phyloP scores from a whole-genome alignment of 1,140 invertebrate species.

The Cecropterus lyciades region DNA sequence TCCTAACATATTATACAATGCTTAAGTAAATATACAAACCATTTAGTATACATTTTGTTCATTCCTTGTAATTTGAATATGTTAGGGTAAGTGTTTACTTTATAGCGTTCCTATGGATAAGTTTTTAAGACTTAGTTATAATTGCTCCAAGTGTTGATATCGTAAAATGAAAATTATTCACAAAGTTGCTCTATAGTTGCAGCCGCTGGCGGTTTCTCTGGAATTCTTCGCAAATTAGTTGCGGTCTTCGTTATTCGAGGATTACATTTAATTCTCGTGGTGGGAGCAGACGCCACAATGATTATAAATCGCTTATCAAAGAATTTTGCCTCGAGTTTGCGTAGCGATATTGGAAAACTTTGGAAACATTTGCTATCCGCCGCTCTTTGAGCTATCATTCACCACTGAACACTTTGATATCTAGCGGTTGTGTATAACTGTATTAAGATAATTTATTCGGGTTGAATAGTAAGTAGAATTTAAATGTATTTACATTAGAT shows the following conservation, averaged over 20 bases:
- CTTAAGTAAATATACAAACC: too few relatives aligned
- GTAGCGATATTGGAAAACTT: slow-evolving; percentile 71
- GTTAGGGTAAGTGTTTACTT: too few relatives aligned
- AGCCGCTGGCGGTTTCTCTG: slow-evolving; percentile 20
- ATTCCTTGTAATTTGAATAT: too few relatives aligned
- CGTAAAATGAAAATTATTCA: slow-evolving; percentile 40
- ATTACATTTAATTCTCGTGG: slow-evolving; percentile 57
- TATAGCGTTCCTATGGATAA: too few relatives aligned
- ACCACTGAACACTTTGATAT: slow-evolving; percentile 3
- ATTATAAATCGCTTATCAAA: slow-evolving; percentile 76
- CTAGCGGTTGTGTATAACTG: too few relatives aligned
- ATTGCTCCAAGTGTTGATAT: slow-evolving; percentile 9
- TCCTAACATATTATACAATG: too few relatives aligned
- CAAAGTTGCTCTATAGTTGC: slow-evolving; percentile 28
- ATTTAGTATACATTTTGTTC: too few relatives aligned
- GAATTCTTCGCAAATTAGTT: slow-evolving; percentile 46
- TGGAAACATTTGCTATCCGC: slow-evolving; percentile 45
- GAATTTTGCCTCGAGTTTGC: slow-evolving; percentile 56
- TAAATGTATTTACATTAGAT: too few relatives aligned
- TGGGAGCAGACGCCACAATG: slow-evolving; percentile 48
- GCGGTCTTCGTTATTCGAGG: slow-evolving; percentile 42
- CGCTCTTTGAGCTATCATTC: slow-evolving; percentile 8
- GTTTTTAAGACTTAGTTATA: neutral
- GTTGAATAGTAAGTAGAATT: too few relatives aligned
- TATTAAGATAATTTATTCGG: too few relatives aligned